Evolutionary conservation across 2,888 invertebrate species (phyloP).

Genomic region (Drosophila putrida): DNA sequence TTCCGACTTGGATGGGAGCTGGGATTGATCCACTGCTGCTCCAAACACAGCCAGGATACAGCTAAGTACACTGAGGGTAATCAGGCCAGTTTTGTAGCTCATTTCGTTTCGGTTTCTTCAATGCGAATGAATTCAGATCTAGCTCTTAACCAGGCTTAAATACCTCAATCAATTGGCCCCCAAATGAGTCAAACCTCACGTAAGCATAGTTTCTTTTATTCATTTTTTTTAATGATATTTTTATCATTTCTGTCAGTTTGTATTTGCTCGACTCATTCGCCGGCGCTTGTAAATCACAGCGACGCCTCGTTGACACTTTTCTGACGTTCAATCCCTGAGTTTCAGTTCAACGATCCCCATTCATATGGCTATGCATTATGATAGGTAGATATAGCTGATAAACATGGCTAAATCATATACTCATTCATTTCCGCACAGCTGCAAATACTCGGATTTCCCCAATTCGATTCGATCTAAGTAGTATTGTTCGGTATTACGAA

Average conservation of each 20-base stretch:
- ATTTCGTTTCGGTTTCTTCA: constrained; percentile 52
- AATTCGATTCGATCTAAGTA: background rate
- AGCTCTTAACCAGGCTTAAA: constrained; percentile 59
- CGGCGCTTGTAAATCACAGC: constrained; percentile 64
- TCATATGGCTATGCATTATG: constrained; percentile 24
- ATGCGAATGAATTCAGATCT: constrained; percentile 52
- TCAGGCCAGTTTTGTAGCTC: constrained; percentile 46
- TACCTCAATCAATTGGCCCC: constrained; percentile 27
- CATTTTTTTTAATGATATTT: constrained; percentile 13
- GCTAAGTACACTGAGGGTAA: constrained; percentile 36
- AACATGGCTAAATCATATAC: constrained; percentile 36
- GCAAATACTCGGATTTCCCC: constrained; percentile 4
- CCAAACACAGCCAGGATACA: constrained; percentile 30
- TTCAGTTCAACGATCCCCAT: constrained; percentile 65
- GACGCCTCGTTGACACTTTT: constrained; percentile 27
- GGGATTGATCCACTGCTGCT: constrained; percentile 36
- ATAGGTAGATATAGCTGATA: constrained; percentile 16
- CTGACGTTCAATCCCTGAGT: constrained; percentile 41
- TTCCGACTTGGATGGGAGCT: constrained; percentile 28
- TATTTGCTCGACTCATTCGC: constrained; percentile 72
- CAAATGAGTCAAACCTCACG: constrained; percentile 44
- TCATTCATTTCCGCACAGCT: constrained; percentile 51
- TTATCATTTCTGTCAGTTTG: constrained; percentile 17
- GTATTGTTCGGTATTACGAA: constrained; percentile 11
- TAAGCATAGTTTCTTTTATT: constrained; percentile 33